Base-by-base conservation (phyloP, 2,113 vertebrate genomes). In the Pao palembangensis region DNA sequence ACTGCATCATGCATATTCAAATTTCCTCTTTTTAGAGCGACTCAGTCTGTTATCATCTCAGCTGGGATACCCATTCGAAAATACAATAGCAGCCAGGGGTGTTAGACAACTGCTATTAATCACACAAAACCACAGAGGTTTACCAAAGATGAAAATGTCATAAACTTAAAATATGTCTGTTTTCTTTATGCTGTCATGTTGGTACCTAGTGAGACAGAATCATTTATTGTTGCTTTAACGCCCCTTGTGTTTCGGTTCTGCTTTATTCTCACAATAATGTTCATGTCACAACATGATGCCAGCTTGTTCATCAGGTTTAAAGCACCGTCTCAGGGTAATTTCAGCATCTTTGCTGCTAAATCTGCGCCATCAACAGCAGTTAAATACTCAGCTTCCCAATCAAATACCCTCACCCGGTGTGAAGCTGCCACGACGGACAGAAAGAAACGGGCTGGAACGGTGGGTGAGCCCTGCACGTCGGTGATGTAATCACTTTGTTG, bases 1-100 rank as follows among this genome's bases (percentile, higher is more conserved):
- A 69, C 67, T 69, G 54, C 57, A 69, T 82, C 74, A 82, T 88
- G 76, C 76, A 85, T 85, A 85, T 85, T 87, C 74, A 85, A 76
- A 75, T 76, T 64, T 28, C 6, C 38, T 63, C 61, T 69, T 70
- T 53, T 68, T 76, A 28, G 64, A 64, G 64, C 58, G 52, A 38
- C 49, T 65, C 64, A 69, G 52, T 58, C 73, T 68, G 68, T 66
- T 82, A 77, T 76, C 55, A 65, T 77, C 67, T 79, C 82, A 72
- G 71, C 61, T 55, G 69, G 77, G 68, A 78, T 58, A 20, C 73
- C 53, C 58, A 55, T 48, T 56, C 64, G 50, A 48, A 75, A 76
- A 80, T 69, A 80, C 78, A 85, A 69, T 67, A 73, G 61, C 73
- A 77, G 55, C 49, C 57, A 51, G 44, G 23, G n/a, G 65, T 67